phyloP scores from a whole-genome alignment of 1,140 invertebrate genomes.

The Bombus consobrinus region DNA sequence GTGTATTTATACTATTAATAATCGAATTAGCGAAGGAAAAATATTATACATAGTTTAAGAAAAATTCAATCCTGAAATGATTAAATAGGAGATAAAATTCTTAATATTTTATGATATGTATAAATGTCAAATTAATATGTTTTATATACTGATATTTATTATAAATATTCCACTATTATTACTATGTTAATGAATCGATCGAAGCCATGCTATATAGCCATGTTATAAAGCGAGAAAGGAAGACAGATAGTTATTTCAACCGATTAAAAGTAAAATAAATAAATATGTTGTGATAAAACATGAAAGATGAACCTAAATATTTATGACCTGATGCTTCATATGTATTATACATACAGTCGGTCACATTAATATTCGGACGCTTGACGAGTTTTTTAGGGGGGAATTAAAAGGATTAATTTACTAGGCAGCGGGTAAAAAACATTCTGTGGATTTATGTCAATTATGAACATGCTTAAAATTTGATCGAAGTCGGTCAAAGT shows the following conservation, averaged over 20 bases:
- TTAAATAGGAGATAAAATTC: too few relatives aligned
- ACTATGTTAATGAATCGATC: neutral
- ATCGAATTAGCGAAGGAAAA: too few relatives aligned
- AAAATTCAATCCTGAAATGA: too few relatives aligned
- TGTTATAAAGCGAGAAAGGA: neutral
- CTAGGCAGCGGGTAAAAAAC: too few relatives aligned
- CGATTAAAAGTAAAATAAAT: neutral
- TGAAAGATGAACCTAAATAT: neutral
- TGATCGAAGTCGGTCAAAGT: too few relatives aligned
- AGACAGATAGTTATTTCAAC: neutral
- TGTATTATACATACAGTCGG: too few relatives aligned
- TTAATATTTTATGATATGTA: neutral
- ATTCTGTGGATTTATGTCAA: too few relatives aligned
- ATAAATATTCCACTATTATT: slow-evolving; percentile 18
- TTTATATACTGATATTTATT: neutral
- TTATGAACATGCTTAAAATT: too few relatives aligned
- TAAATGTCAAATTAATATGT: neutral
- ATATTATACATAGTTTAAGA: too few relatives aligned
- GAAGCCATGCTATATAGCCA: neutral
- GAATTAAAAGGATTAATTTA: neutral
- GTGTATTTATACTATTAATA: too few relatives aligned
- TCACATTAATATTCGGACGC: too few relatives aligned
- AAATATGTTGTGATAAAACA: neutral
- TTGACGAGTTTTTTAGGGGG: too few relatives aligned
- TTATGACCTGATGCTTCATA: neutral